Evolutionary conservation across 2,113 vertebrate species (phyloP).

Genomic region (Halcyon senegalensis): DNA sequence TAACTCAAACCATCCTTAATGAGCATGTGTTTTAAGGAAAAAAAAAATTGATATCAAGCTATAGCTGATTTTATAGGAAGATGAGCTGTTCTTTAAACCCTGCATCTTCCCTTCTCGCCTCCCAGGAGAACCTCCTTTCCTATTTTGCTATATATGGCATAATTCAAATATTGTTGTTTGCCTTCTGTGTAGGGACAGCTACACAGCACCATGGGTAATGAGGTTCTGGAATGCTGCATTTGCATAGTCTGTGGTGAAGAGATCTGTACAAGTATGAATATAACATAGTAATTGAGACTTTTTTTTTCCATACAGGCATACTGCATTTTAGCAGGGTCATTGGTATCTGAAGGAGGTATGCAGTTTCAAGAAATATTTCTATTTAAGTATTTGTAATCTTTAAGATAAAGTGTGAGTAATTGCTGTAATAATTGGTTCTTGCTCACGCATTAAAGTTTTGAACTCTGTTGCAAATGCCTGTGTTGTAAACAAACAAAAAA

Average conservation of each 20-base stretch:
- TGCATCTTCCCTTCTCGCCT: neutral
- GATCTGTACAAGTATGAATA: neutral
- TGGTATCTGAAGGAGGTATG: conserved; percentile 98
- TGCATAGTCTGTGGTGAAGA: neutral
- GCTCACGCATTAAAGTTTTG: neutral
- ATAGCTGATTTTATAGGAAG: neutral
- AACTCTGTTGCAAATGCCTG: neutral
- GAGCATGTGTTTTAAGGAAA: neutral
- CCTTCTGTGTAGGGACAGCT: neutral
- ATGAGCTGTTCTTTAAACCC: neutral
- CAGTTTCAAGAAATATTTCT: neutral
- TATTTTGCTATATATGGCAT: neutral
- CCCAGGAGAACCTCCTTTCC: neutral
- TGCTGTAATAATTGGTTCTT: neutral
- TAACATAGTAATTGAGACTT: neutral
- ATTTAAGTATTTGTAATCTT: neutral
- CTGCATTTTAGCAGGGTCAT: conserved; percentile 95
- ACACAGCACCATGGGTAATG: neutral
- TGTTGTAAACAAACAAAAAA: neutral
- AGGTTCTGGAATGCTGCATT: neutral
- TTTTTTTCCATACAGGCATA: conserved; percentile 83
- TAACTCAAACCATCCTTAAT: neutral
- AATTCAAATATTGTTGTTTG: neutral
- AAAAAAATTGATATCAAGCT: neutral
- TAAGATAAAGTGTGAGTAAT: neutral